Conservation (phyloP, 2,888 invertebrate species). For the Azorinus chamasolen region DNA sequence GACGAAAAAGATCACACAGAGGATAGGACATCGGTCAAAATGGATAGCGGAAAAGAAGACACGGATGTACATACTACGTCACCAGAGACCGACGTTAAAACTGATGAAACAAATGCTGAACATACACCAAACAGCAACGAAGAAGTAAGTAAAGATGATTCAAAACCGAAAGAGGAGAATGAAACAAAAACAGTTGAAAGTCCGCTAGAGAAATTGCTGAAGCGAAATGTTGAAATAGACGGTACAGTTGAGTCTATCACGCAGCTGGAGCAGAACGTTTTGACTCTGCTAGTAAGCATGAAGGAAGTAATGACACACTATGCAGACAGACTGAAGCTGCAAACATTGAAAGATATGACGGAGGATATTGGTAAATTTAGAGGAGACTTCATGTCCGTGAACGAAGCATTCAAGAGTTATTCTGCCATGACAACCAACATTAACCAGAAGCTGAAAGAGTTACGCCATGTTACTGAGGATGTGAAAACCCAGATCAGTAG, state of each 20-base stretch:
- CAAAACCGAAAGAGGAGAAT: background rate
- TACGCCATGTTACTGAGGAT: slow-evolving; percentile 62
- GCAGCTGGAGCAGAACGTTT: slow-evolving; percentile 56
- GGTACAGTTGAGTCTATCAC: slow-evolving; percentile 54
- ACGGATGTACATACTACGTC: background rate
- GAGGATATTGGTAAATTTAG: slow-evolving; percentile 67
- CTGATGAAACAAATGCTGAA: background rate
- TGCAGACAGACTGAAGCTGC: slow-evolving; percentile 47
- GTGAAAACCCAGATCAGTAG: slow-evolving; percentile 60
- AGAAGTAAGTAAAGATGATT: background rate
- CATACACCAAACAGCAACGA: background rate
- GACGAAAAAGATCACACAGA: no score
- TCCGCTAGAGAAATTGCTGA: slow-evolving; percentile 49
- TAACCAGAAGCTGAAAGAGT: slow-evolving; percentile 66
- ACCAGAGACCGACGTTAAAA: background rate
- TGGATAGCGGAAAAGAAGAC: background rate
- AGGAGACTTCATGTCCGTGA: slow-evolving; percentile 67
- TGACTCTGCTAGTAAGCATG: slow-evolving; percentile 58
- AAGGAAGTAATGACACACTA: slow-evolving; percentile 64
- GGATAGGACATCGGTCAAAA: no score
- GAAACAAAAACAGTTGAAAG: slow-evolving; percentile 5
- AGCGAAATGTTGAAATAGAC: slow-evolving; percentile 64
- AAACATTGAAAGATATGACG: slow-evolving; percentile 67
- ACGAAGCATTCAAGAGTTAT: slow-evolving; percentile 64
- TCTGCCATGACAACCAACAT: slow-evolving; percentile 55